Evolutionary conservation across 2,113 vertebrate species (phyloP), one percentile per base, ranked within the genome.

Genomic region (Dunckerocampus dactyliophorus): DNA sequence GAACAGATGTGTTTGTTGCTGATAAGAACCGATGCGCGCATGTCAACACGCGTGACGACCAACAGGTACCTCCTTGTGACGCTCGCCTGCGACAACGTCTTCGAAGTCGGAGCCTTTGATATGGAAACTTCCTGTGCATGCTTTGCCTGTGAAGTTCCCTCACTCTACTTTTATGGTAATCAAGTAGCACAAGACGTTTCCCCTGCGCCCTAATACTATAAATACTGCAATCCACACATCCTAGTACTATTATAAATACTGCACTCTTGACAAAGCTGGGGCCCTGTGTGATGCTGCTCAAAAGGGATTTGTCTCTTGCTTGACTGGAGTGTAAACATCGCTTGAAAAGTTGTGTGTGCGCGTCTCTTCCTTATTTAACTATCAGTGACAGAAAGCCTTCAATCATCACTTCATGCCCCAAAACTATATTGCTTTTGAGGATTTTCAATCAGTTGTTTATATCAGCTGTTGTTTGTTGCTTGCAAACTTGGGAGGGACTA

Each of bases 1-100:
- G 69, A 89, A 84, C 86, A 87, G 86, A 81, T 87, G 86, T 88
- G 84, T 85, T 87, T 50, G 66, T 53, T 79, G 70, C 73, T 74
- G 88, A 90, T 89, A 90, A 89, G 85, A 85, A 79, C 72, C 43
- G 69, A 81, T 72, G 82, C 59, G 56, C 69, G 71, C 12, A 80
- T 75, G 65, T 74, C 74, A 87, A 80, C 81, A 78, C 72, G 80
- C 75, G 50, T 77, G 79, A 75, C 76, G 72, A 67, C 71, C 62
- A 75, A 68, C 77, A 80, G 67, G 78, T 77, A 65, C 49, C 60
- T 77, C 79, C 71, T 48, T 63, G 31, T 6, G 5, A 12, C 11
- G 34, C 17, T n/a, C 10, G 70, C 69, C 62, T 71, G 66, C 60
- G 19, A n/a, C n/a, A 54, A 63, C 53, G 58, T 67, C 52, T 81